Conservation (phyloP, 2,797 vertebrate genomes). For the Sylvilagus floridanus region DNA sequence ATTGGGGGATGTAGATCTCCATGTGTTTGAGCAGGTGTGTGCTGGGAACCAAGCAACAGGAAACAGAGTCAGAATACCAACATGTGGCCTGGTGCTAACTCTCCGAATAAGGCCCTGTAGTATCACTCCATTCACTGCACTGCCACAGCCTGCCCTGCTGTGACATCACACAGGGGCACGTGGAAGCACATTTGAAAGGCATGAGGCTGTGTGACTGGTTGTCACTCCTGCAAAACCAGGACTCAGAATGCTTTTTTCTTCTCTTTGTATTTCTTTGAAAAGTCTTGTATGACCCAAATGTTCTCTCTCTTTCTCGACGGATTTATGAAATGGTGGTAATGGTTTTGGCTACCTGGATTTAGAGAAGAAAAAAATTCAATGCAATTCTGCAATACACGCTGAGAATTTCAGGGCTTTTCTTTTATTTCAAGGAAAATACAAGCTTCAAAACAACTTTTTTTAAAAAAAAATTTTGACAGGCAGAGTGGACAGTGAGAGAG, state of each 20-base stretch:
- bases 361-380: conserved; percentile 40
- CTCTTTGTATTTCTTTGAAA: not conserved
- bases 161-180: not conserved
- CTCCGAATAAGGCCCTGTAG: not conserved
- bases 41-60: not conserved
- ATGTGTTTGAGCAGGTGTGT: not conserved
- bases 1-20: not conserved
- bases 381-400: conserved; percentile 39
- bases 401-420: conserved; percentile 63
- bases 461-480: too few species aligned
- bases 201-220: too few species aligned
- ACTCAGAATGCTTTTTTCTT: not conserved
- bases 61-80: not conserved
- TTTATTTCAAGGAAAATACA: conserved; percentile 71
- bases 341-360: conserved; percentile 12
- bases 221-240: not conserved
- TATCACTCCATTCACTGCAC: not conserved
- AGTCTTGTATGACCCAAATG: not conserved
- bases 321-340: not conserved
- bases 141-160: not conserved
- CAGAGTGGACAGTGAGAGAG: too few species aligned
- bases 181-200: not conserved
- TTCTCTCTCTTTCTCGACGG: not conserved
- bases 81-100: not conserved
- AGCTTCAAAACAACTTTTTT: not conserved